Percentiles rank a stretch among this genome's conserved stretches.
These are phyloP conservation scores for Paratrypauchen microcephalus DNA, from an alignment of 2,797 vertebrate genomes.

Conservation along the genomic window DNA sequence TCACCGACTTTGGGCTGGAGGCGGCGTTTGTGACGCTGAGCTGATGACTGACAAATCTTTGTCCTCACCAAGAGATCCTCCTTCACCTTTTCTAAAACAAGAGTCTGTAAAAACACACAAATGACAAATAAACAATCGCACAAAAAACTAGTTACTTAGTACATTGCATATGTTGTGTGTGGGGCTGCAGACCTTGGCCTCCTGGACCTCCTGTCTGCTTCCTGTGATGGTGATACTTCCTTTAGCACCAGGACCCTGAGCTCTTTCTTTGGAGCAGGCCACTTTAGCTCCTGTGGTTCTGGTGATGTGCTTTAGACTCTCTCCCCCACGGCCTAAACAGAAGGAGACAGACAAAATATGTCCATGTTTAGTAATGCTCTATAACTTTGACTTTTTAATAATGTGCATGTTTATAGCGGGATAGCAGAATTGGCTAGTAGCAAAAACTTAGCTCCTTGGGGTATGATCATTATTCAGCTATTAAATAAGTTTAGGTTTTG, in stretches of 20 bases:
- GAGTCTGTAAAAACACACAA: constrained; percentile 66
- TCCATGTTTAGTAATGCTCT: neutral
- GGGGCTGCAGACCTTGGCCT: constrained; percentile 80
- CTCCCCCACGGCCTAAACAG: constrained; percentile 83
- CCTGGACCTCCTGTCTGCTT: constrained; percentile 79
- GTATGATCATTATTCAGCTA: too few species aligned
- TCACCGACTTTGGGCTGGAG: constrained; percentile 12
- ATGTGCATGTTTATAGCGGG: too few species aligned
- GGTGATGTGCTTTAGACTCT: constrained; percentile 83
- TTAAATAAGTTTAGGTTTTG: neutral
- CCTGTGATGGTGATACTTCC: constrained; percentile 81
- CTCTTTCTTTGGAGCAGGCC: constrained; percentile 71
- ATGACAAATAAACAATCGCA: neutral
- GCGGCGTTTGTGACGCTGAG: constrained; percentile 75
- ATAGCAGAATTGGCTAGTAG: too few species aligned
- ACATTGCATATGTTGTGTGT: neutral
- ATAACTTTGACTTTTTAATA: too few species aligned
- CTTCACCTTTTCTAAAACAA: constrained; percentile 84
- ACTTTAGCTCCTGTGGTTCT: constrained; percentile 85
- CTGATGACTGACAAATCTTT: constrained; percentile 80
- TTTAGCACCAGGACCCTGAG: constrained; percentile 41
- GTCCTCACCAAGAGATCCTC: constrained; percentile 79
- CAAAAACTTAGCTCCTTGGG: too few species aligned
- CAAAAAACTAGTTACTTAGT: neutral
- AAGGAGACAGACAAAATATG: neutral